A percentile compares a stretch with the other conserved stretches of the same genome.
phyloP scores from a whole-genome alignment of 1,140 invertebrate species.

The Hesperophylax magnus region DNA sequence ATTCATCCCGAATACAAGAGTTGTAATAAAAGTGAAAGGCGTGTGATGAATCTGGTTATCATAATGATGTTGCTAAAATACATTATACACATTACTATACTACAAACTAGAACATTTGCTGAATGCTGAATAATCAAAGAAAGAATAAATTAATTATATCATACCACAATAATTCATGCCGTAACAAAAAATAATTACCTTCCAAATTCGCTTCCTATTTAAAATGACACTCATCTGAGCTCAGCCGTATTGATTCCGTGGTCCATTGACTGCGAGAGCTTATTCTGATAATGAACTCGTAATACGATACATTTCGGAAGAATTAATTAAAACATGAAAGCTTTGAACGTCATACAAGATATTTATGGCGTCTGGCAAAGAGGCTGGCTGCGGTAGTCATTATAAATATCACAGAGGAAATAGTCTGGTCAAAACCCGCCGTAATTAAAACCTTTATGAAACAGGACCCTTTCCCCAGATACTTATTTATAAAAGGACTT shows the following conservation, averaged over 20 bases:
- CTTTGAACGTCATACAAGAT: conserved; percentile 49
- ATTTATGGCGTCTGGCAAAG: conserved; percentile 27
- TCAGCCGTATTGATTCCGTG: conserved; percentile 18
- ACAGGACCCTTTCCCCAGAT: not conserved
- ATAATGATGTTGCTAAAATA: no score
- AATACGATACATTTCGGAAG: conserved; percentile 52
- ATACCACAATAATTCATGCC: no score
- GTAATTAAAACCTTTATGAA: conserved; percentile 44
- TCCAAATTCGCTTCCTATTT: no score
- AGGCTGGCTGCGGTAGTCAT: conserved; percentile 36
- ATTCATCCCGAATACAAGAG: no score
- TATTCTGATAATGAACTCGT: conserved; percentile 45
- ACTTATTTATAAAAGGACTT: not conserved
- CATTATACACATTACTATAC: no score
- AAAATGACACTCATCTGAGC: no score
- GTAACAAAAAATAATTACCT: no score
- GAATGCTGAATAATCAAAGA: no score
- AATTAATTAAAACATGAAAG: conserved; percentile 57
- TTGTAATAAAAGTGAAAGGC: no score
- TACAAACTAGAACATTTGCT: no score
- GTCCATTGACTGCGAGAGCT: not conserved
- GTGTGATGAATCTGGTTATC: no score
- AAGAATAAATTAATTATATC: no score
- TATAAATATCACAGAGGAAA: conserved; percentile 37
- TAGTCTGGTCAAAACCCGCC: conserved; percentile 29